Evolutionary conservation across 92 coral and sea anemone genomes (phyloP).

Genomic region (Hydrozoanthus gracilis): DNA sequence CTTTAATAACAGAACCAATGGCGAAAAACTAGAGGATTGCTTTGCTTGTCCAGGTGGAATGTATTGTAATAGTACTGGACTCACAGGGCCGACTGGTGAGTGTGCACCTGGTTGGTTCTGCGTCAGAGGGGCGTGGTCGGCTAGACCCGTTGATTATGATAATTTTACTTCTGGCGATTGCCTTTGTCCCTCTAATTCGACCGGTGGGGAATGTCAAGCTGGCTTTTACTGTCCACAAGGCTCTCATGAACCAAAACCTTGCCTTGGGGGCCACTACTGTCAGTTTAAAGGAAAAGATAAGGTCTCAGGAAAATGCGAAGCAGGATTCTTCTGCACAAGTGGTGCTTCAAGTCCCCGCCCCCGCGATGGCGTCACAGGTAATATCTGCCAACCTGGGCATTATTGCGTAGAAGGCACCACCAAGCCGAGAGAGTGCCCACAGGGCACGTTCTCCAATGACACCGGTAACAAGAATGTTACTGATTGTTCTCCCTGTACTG

Average conservation of each 20-base stretch:
- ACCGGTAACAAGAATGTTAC: conserved; percentile 76
- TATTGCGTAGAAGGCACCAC: conserved; percentile 79
- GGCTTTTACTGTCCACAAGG: conserved; percentile 95
- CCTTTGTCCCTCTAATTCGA: conserved; percentile 89
- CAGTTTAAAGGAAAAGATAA: conserved; percentile 69
- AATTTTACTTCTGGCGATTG: conserved; percentile 97
- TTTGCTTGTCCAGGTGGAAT: conserved; percentile 90
- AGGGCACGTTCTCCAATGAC: conserved; percentile 87
- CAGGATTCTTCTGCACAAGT: conserved; percentile 90
- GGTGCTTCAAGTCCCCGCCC: conserved; percentile 87
- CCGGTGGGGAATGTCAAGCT: conserved; percentile 97
- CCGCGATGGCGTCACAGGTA: conserved; percentile 87
- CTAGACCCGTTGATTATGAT: conserved; percentile 86
- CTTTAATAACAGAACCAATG: conserved; percentile 80
- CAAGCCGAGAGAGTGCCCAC: conserved; percentile 77
- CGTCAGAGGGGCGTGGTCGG: conserved; percentile 86
- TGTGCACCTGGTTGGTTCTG: conserved; percentile 97
- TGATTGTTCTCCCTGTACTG: conserved; percentile 74
- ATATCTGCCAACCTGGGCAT: conserved; percentile 85
- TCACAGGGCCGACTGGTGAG: conserved; percentile 78
- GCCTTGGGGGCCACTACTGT: conserved; percentile 91
- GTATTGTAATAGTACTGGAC: conserved; percentile 83
- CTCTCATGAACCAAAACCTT: conserved; percentile 80
- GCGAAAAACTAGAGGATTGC: conserved; percentile 77
- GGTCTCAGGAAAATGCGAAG: conserved; percentile 81